phyloP scores from a whole-genome alignment of 2,797 vertebrate species.

The Enteromius anoplus region DNA sequence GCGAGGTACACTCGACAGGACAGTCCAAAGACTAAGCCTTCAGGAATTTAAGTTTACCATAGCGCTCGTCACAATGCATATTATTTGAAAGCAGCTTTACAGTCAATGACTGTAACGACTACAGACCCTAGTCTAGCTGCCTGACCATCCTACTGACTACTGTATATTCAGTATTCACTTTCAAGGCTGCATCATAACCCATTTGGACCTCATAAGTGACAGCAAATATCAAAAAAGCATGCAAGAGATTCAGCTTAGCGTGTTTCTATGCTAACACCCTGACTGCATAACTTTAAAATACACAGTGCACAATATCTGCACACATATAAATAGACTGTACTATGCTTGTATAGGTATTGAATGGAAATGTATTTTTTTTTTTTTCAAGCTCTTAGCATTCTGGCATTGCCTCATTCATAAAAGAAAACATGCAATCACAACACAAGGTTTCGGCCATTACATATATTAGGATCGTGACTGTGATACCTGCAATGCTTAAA shows the following conservation, averaged over 20 bases:
- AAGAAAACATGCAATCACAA: background rate
- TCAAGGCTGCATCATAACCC: background rate
- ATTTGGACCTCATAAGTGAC: background rate
- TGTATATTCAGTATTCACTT: background rate
- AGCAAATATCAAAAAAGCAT: background rate
- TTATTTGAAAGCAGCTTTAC: background rate
- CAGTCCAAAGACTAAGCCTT: constrained; percentile 35
- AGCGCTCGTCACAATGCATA: background rate
- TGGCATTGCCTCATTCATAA: background rate
- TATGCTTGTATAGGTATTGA: background rate
- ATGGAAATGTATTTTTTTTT: background rate
- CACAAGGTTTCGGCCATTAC: background rate
- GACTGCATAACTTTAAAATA: background rate
- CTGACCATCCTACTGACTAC: background rate
- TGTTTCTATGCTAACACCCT: background rate
- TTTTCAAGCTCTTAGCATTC: background rate
- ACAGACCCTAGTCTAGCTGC: background rate
- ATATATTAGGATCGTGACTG: too few relatives aligned
- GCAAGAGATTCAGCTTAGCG: background rate
- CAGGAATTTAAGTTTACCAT: constrained; percentile 6
- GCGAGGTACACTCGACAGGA: constrained; percentile 20
- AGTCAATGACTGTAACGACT: background rate
- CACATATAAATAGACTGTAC: background rate
- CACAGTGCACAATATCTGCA: background rate
- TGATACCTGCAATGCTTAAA: too few relatives aligned